Base-by-base conservation (phyloP, 1,140 invertebrate genomes). In the Bombus consobrinus region DNA sequence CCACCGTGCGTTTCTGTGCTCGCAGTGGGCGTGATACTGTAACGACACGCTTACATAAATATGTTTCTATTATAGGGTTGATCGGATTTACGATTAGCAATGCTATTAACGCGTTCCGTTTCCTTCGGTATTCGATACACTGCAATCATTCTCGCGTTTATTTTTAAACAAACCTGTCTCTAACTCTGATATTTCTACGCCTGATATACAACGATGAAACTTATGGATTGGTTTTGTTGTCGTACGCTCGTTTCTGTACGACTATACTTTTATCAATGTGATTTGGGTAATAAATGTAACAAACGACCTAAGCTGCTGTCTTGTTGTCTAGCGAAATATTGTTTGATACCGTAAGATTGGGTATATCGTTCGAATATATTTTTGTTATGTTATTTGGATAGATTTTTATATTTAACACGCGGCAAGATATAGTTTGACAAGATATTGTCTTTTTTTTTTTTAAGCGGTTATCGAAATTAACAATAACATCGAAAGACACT, bases 1-100 rank as follows among this genome's bases (percentile, higher is more conserved):
- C 89, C 87, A 91, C 80, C 73, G 71, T 66, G 79, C 74, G 87
- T 89, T 84, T 80, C 71, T 22, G 79, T 66, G 22, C 41, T 66
- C 37, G 22, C 74, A 68, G 71, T 76, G 69, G 85, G 88, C 88
- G 88, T 89, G 83, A 89, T 89, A 83, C 37, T 53, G 76, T 89
- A 89, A 89, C 87, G 79, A 75, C 72, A 76, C 82, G 53, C 75
- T 88, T 89, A 77, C 75, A 86, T 76, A 88, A 89, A 89, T 89
- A 89, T 80, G 84, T 89, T 83, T 89, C 88, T 83, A 88, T 85
- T 64, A 81, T 78, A 59, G 78, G 62, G 28, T 69, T 72, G 79
- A 89, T 89, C 87, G 84, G 84, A 86, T 85, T 89, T 86, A 86
- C 53, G 77, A 85, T 85, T 80, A 85, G 32, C 68, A 34, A 64